Percentiles rank a stretch among this genome's conserved stretches.
phyloP scores from a whole-genome alignment of 2,888 invertebrate genomes.

The Drosophila longiperda region DNA sequence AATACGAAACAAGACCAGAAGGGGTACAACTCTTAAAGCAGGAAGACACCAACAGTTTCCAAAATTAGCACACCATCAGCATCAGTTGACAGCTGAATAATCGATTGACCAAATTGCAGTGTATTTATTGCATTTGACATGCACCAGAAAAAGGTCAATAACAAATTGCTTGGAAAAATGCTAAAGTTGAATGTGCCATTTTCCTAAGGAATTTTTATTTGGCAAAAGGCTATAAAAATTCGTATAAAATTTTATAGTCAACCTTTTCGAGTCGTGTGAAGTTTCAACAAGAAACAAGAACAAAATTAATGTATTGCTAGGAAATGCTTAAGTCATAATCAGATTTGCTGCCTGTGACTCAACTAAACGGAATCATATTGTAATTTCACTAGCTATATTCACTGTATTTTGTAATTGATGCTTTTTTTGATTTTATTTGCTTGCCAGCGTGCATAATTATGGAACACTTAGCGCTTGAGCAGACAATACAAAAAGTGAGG shows the following conservation, averaged over 20 bases:
- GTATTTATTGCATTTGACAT: conserved; percentile 21
- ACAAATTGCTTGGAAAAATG: neutral
- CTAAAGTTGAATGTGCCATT: neutral
- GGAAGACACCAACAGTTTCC: conserved; percentile 34
- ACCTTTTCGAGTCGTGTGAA: neutral
- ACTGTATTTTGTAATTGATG: conserved; percentile 40
- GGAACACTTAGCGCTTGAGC: conserved; percentile 66
- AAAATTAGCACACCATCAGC: conserved; percentile 15
- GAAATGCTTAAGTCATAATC: neutral
- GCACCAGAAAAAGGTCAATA: conserved; percentile 1
- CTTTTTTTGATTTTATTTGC: conserved; percentile 23
- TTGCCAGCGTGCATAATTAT: conserved; percentile 55
- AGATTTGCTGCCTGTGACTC: neutral
- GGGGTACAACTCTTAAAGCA: conserved; percentile 29
- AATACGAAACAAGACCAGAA: neutral
- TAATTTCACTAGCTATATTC: neutral
- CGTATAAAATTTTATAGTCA: neutral
- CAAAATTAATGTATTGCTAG: neutral
- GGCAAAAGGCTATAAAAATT: neutral
- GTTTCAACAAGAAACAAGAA: neutral
- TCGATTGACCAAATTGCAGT: conserved; percentile 21
- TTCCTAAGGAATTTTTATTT: neutral
- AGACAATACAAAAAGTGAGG: conserved; percentile 42
- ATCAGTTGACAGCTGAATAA: conserved; percentile 2
- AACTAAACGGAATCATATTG: neutral